Base-by-base conservation (phyloP, 2,797 vertebrate genomes). In the Parotocinclus haroldoi region DNA sequence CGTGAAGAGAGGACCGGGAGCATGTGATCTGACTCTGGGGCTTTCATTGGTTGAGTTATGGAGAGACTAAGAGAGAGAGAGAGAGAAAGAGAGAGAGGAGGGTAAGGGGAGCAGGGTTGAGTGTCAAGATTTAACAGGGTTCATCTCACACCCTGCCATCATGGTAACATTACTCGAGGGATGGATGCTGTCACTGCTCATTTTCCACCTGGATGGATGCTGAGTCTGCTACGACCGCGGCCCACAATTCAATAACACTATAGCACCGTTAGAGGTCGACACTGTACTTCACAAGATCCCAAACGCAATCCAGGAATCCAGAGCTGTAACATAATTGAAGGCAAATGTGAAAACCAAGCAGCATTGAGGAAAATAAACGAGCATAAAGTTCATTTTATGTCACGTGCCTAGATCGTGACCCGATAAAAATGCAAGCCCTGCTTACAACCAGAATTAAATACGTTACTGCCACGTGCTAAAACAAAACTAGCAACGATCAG, bases 21-120 rank as follows among this genome's bases (percentile, higher is more conserved):
- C 92, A 90, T 93, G 93, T 94, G 91, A 92, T 88, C 88, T 65
- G 18, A 7, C 52, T 42, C 8, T 9, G 42, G 11, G 40, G n/a
- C 3, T 38, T 7, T 54, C 64, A 73, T 69, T 71, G 74, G 63
- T 54, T 10, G 39, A 40, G 51, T 52, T 58, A 12, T 56, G 59
- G 11, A 58, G 63, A 57, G 27, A 50, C 40, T 14, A 40, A 37
- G 38, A 16, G 39, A 55, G 8, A 50, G 8, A 49, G 50, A 56
- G 55, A 45, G 38, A 17, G 19, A 13, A 16, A 63, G 27, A 18
- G 49, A 44, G 46, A 61, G 58, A 45, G 36, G 39, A 44, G 39
- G n/a, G 17, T 37, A 5, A 12, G 9, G 17, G 40, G 53, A 39
- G 19, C n/a, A 36, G 7, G 45, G 36, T 10, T n/a, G 38, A 11